Base-by-base conservation (phyloP, 2,888 invertebrate genomes). In the Ferrisia virgata region DNA sequence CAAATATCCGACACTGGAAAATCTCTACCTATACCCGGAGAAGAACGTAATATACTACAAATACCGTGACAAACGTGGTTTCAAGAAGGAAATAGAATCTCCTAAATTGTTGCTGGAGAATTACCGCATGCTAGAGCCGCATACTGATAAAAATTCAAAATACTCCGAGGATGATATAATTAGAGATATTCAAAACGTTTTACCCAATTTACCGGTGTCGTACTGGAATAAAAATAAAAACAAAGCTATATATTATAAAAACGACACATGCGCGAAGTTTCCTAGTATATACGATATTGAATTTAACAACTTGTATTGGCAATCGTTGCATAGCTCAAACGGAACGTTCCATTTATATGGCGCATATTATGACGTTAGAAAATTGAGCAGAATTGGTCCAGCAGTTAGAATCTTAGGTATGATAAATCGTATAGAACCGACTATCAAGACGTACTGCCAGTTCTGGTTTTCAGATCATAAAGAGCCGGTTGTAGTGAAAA, bases 291-390 rank as follows among this genome's bases (percentile, higher is more conserved):
- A 94, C 89, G 97, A 97, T 87, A 90, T 97, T 86, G 95, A 97
- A 88, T 97, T 96, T 90, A 96, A 96, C 89, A 97, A 97, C 88
- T 92, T 95, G 84, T 96, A 96, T 89, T 97, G 97, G 97, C 97
- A 97, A 89, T 94, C 94, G 79, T 88, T 96, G 88, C 92, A 92
- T 86, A 93, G 95, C 6, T 91, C 92, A 53, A 94, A 96, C 87
- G 96, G 96, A n/a, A 95, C 95, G 1, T 96, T 96, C 88, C 87
- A 87, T 88, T 89, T 97, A 28, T 96, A 94, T 89, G 96, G 96
- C 11, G 97, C 97, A 11, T 97, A 96, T 89, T 92, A 95, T 88
- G 97, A 97, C 89, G 92, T 93, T 82, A 91, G 97, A 36, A 92
- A 92, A 86, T 90, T 93, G 85, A 95, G 95, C 84, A 90, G 92